These are phyloP conservation scores for Alethe diademata DNA, from an alignment of 2,113 vertebrate species.

Conservation along the genomic window DNA sequence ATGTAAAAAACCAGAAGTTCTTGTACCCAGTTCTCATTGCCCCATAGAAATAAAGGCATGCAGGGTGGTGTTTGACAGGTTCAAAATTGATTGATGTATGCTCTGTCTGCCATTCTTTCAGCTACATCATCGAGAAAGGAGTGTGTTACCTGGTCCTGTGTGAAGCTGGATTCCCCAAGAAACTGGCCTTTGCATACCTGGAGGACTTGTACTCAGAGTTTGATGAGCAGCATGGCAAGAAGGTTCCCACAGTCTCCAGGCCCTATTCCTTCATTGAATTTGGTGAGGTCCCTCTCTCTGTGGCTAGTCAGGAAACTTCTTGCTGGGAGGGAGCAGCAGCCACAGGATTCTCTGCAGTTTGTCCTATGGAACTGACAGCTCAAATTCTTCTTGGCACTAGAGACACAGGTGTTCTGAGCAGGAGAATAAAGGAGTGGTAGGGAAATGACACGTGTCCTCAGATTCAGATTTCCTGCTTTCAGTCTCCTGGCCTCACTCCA, in stretches of 20 bases:
- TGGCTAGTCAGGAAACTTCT: background rate
- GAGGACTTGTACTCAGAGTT: slow-evolving; percentile 97
- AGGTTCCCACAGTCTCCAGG: slow-evolving; percentile 91
- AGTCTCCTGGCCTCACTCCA: background rate
- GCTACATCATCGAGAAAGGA: slow-evolving; percentile 95
- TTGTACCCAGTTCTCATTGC: background rate
- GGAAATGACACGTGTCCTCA: background rate
- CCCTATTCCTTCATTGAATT: slow-evolving; percentile 99
- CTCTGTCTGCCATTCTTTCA: slow-evolving; percentile 30
- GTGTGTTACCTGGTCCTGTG: slow-evolving; percentile 95
- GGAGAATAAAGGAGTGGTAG: background rate
- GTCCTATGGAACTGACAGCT: background rate
- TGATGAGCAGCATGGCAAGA: slow-evolving; percentile 97
- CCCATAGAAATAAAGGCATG: background rate
- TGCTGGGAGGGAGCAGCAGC: background rate
- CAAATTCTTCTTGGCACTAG: background rate
- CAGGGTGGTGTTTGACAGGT: background rate
- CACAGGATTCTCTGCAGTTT: background rate
- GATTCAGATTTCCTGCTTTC: background rate
- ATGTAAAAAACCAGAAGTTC: background rate
- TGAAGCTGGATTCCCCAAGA: slow-evolving; percentile 94
- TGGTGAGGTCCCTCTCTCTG: slow-evolving; percentile 76
- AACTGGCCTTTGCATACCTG: slow-evolving; percentile 93
- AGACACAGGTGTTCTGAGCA: background rate
- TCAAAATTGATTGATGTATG: background rate